A percentile compares a stretch with the other conserved stretches of the same genome.
Conservation (phyloP, 2,797 vertebrate species). For the Sebastes matsubarae region DNA sequence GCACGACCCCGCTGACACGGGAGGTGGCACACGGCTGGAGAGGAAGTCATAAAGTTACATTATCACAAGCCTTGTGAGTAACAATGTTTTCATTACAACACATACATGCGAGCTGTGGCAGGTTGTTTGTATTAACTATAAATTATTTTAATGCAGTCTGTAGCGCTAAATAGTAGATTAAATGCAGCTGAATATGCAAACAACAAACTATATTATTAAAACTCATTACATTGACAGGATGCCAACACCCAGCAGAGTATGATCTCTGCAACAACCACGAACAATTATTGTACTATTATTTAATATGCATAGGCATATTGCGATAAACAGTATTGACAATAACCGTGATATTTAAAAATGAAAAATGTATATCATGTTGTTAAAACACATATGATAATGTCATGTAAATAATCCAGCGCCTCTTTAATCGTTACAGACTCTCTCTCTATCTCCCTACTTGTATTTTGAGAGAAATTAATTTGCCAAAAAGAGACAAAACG, state of each 20-base stretch:
- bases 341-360: too few relatives aligned
- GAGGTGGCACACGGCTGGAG: constrained; percentile 47
- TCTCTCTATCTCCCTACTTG: too few relatives aligned
- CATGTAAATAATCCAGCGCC: too few relatives aligned
- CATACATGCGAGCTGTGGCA: neutral
- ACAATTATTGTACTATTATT: neutral
- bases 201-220: neutral
- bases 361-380: too few relatives aligned
- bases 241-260: neutral
- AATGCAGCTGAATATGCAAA: constrained; percentile 5
- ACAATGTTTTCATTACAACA: constrained; percentile 29
- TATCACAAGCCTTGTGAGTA: constrained; percentile 13
- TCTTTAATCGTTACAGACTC: too few relatives aligned
- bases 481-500: too few relatives aligned
- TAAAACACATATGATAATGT: too few relatives aligned
- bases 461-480: too few relatives aligned
- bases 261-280: neutral
- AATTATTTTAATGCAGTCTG: constrained; percentile 27
- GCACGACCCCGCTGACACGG: constrained; percentile 56
- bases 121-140: constrained; percentile 1
- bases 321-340: too few relatives aligned
- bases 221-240: neutral
- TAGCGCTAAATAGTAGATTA: neutral
- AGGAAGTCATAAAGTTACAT: constrained; percentile 41
- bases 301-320: too few relatives aligned